Base-by-base conservation (phyloP, 35 echinoderm and acorn worm species). In the Stichopus chloronotus region DNA sequence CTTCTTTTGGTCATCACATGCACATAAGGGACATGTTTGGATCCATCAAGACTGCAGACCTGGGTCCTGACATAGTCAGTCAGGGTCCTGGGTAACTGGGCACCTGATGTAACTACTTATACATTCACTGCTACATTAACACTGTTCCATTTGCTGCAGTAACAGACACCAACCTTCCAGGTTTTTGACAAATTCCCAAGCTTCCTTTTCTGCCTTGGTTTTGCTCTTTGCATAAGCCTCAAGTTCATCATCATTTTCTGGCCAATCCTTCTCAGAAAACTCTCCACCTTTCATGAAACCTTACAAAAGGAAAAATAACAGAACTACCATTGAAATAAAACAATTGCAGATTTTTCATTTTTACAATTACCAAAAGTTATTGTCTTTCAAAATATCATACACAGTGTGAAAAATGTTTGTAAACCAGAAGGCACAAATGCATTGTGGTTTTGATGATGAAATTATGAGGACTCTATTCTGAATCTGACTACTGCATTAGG, bases 161-260 rank as follows among this genome's bases (percentile, higher is more conserved):
- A 74, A n/a, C 14, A 20, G 25, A 90, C 19, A 92, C 88, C 9
- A 57, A 99, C 97, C 97, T 96, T 94, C 92, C 25, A 99, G 92
- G 17, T 95, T 92, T 78, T 99, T 93, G 53, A 99, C 90, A 95
- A 96, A 99, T 54, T 96, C 97, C 97, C 97, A 99, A 0, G 97
- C 97, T 57, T 94, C 97, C 81, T 96, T 99, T 69, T 99, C 97
- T 83, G 97, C 97, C 57, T 95, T 57, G 2, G 94, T 95, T 79
- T 99, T 99, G 68, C 97, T 99, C 78, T 96, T 99, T 7, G 91
- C 84, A 77, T 99, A 99, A 3, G 97, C 59, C 7, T 87, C 76
- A 30, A 95, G 61, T 16, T 93, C 86, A 83, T 93, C 94, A 53
- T 88, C 76, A 60, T 96, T 88, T 14, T 92, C 92, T 77, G 95